These are phyloP conservation scores for Muscicapa adusta DNA, from an alignment of 2,113 vertebrate genomes.

Conservation along the genomic window DNA sequence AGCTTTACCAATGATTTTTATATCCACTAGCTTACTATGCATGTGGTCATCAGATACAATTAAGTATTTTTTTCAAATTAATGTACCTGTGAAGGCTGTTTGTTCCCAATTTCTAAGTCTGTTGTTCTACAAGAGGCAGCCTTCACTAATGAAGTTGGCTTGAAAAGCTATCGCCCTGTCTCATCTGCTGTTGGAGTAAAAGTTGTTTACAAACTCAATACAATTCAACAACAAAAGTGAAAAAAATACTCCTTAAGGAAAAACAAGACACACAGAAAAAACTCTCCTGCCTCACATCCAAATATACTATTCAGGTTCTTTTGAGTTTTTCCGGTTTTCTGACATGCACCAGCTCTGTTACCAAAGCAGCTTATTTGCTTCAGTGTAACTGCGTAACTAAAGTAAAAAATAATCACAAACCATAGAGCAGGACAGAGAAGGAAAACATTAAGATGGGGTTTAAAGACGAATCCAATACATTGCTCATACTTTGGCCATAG, in stretches of 20 bases:
- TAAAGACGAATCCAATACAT: neutral
- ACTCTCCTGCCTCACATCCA: neutral
- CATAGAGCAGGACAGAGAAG: neutral
- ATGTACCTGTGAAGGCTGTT: neutral
- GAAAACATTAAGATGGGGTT: neutral
- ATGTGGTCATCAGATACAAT: neutral
- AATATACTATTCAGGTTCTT: neutral
- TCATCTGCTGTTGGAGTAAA: neutral
- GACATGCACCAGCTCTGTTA: neutral
- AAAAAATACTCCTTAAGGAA: neutral
- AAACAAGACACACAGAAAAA: neutral
- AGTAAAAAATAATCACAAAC: neutral
- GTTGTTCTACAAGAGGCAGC: neutral
- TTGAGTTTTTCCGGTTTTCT: neutral
- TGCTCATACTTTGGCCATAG: neutral
- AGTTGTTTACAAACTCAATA: neutral
- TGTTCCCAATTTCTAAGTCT: neutral
- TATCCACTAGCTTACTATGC: neutral
- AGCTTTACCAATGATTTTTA: neutral
- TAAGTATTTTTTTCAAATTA: neutral
- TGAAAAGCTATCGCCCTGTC: neutral
- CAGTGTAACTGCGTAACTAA: neutral
- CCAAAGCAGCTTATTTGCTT: neutral
- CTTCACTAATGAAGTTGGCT: neutral
- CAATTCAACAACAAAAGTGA: neutral